Evolutionary conservation across 2,888 invertebrate species (phyloP), one percentile per base, ranked within the genome.

Genomic region (Resseliella maxima): DNA sequence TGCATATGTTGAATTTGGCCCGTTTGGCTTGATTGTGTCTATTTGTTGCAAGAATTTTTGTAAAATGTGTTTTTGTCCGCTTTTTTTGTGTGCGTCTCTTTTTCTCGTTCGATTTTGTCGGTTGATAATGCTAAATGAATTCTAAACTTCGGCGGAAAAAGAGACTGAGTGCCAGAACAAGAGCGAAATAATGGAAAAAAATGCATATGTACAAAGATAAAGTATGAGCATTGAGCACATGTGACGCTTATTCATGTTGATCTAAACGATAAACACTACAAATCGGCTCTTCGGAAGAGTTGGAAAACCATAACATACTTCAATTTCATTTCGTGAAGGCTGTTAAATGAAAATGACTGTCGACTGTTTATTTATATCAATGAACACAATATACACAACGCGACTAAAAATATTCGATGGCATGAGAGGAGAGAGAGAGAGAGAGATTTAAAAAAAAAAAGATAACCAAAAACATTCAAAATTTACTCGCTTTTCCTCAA

Each of bases 221-320:
- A 50, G 46, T 50, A 50, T 50, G 46, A 8, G 59, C n/a, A 21
- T 21, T 1, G 27, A 81, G 15, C 83, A 83, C 83, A 83, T 83
- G 83, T 83, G 83, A 38, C 83, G 38, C 72, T 38, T n/a, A 38
- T n/a, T 38, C 24, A 1, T n/a, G 36, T 24, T 24, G 38, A 83
- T 83, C 38, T 36, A 21, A n/a, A 38, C 36, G 38, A 83, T 38
- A 83, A 83, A 81, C 35, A 81, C 5, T 21, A 18, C 54, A 5
- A 38, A 83, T 38, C n/a, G 6, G 83, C 83, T 38, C 83, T 38
- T 83, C 83, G 83, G 83, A 83, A 83, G 83, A 83, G 83, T 83
- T 83, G 38, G 21, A 83, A 54, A 83, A 83, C 83, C 83, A 83
- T 83, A 31, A 72, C 31, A 72, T 24, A 83, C 83, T 83, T 83